phyloP scores from a whole-genome alignment of 2,888 invertebrate genomes.

The Orthosia incerta region DNA sequence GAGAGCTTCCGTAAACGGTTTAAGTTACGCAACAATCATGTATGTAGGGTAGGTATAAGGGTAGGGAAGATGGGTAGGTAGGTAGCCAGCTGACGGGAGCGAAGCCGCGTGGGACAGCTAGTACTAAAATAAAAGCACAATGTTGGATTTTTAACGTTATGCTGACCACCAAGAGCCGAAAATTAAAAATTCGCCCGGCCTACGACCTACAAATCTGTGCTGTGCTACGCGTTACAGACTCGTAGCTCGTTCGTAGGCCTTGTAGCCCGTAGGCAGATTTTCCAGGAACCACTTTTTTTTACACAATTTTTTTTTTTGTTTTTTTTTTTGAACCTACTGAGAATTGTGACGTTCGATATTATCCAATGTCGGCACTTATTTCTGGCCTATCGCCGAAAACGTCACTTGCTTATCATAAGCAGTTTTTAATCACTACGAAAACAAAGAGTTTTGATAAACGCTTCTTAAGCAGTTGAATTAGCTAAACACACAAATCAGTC shows the following conservation, averaged over 20 bases:
- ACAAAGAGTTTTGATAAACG: background rate
- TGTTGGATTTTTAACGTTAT: too few species aligned
- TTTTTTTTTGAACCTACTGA: background rate
- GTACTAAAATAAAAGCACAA: too few species aligned
- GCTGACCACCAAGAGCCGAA: too few species aligned
- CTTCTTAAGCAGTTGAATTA: background rate
- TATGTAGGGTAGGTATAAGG: too few species aligned
- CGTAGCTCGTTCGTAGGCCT: background rate
- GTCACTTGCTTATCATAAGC: background rate
- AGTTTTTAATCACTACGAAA: background rate
- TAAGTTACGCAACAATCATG: too few species aligned
- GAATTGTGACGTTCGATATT: background rate
- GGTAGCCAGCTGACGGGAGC: too few species aligned
- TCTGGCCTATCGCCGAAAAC: background rate
- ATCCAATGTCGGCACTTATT: background rate
- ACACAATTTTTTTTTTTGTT: background rate
- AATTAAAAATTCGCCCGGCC: too few species aligned
- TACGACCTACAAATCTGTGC: background rate
- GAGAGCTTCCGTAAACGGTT: too few species aligned
- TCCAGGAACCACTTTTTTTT: background rate
- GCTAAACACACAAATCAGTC: background rate
- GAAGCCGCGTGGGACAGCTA: too few species aligned
- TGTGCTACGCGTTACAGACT: background rate
- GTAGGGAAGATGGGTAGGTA: too few species aligned
- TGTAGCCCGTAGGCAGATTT: background rate